Conservation (phyloP, 2,113 vertebrate genomes). For the Naja naja region DNA sequence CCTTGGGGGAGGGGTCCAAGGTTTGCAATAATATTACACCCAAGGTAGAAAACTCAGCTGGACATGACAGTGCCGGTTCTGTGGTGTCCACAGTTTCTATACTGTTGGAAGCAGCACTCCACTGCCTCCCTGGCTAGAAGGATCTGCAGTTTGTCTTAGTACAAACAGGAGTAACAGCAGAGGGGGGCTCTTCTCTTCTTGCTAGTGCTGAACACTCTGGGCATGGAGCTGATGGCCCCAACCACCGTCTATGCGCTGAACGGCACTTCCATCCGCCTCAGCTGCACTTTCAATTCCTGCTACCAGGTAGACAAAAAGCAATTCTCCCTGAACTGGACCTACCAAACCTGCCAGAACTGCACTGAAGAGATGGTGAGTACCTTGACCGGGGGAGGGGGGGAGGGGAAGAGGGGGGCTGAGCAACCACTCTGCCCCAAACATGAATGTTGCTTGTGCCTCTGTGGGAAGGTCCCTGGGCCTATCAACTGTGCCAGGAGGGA, state of each 20-base stretch:
- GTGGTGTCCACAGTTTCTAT: not conserved
- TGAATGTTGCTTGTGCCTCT: not conserved
- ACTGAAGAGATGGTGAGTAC: constrained; percentile 80
- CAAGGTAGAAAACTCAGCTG: not conserved
- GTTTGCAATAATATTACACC: not conserved
- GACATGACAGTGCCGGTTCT: not conserved
- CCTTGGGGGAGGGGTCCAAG: not conserved
- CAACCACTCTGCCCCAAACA: no score
- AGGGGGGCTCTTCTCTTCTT: not conserved
- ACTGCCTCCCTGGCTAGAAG: no score
- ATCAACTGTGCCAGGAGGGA: not conserved
- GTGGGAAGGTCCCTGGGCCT: no score
- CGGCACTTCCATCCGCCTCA: constrained; percentile 81
- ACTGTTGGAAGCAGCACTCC: not conserved
- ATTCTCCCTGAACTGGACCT: constrained; percentile 97
- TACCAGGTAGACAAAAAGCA: constrained; percentile 87
- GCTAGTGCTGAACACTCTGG: constrained; percentile 63
- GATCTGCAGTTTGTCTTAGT: not conserved
- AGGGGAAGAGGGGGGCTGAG: accelerated
- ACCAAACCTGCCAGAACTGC: constrained; percentile 82
- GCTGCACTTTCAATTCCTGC: constrained; percentile 93
- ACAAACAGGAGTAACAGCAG: not conserved
- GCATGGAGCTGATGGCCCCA: constrained; percentile 86
- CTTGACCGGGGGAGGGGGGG: accelerated
- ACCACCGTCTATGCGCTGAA: constrained; percentile 80